Conservation (phyloP, 2,113 vertebrate genomes). For the Lamprologus callipterus region DNA sequence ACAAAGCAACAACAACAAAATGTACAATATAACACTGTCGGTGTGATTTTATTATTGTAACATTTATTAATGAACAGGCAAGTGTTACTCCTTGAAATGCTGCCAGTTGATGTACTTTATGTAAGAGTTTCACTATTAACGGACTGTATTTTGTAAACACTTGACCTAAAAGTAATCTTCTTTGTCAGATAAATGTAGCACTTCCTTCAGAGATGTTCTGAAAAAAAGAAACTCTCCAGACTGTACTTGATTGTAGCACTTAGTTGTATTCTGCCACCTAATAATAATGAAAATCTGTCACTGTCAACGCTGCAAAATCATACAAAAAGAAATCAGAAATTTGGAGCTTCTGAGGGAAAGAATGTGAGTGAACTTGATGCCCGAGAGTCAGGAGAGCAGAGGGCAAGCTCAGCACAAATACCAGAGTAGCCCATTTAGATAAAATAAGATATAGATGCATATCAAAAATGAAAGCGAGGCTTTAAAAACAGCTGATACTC, state of each 20-base stretch:
- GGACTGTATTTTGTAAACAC: background rate
- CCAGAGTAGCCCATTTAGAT: background rate
- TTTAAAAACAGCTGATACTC: background rate
- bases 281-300: background rate
- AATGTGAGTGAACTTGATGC: background rate
- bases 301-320: background rate
- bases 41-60: background rate
- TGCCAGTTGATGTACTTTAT: background rate
- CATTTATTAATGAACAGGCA: background rate
- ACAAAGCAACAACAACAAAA: background rate
- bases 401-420: background rate
- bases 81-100: background rate
- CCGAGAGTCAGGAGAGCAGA: background rate
- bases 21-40: background rate
- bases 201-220: background rate
- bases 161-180: background rate
- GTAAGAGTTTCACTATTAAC: background rate
- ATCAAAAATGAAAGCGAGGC: background rate
- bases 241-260: background rate
- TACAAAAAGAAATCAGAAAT: background rate
- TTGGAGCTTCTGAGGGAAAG: background rate
- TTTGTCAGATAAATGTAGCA: background rate
- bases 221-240: background rate
- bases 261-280: background rate
- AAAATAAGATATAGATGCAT: background rate